Evolutionary conservation across 2,888 invertebrate species (phyloP).

Genomic region (Pheosia gnoma): DNA sequence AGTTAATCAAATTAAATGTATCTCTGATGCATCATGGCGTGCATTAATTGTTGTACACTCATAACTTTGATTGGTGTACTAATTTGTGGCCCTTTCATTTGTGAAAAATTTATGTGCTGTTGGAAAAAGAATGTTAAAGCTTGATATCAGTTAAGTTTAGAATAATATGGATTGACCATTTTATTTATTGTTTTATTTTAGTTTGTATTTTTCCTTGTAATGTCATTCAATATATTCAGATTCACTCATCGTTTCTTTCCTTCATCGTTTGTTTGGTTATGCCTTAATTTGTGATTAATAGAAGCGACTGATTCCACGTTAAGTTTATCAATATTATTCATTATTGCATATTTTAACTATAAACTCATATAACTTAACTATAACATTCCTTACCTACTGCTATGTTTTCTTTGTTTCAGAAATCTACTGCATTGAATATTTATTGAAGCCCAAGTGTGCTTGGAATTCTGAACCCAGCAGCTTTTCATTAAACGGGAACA

Average conservation of each 20-base stretch:
- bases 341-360: constrained; percentile 9
- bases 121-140: constrained; percentile 3
- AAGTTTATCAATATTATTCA: constrained; percentile 25
- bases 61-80: constrained; percentile 25
- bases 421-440: constrained; percentile 14
- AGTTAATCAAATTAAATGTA: constrained; percentile 10
- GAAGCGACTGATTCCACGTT: constrained; percentile 14
- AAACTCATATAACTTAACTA: not conserved
- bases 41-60: constrained; percentile 26
- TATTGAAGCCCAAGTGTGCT: constrained; percentile 13
- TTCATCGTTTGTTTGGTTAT: not conserved
- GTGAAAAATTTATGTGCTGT: constrained; percentile 34
- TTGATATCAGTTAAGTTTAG: not conserved
- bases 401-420: constrained; percentile 40
- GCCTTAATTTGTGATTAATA: not conserved
- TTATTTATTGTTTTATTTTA: not conserved
- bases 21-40: constrained; percentile 25
- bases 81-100: constrained; percentile 33
- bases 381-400: constrained; percentile 10
- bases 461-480: constrained; percentile 6
- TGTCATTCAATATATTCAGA: too few species aligned
- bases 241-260: not conserved
- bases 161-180: not conserved
- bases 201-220: not conserved
- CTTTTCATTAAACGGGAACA: constrained; percentile 2